Percentiles rank a stretch among this genome's conserved stretches.
These are phyloP conservation scores for Sternarchorhynchus goeldii DNA, from an alignment of 2,797 vertebrate species.

Conservation along the genomic window DNA sequence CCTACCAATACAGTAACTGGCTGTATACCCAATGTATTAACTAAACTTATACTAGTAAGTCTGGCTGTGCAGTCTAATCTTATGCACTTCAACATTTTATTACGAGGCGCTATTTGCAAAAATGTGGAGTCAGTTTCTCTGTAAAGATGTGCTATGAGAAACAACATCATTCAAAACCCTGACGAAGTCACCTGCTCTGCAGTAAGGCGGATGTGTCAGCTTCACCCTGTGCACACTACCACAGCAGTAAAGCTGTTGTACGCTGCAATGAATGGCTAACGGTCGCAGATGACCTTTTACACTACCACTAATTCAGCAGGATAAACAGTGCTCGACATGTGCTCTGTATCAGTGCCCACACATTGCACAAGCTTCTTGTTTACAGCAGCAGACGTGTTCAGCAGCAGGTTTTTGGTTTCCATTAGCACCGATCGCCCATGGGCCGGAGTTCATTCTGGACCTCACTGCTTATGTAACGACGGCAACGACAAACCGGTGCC, in stretches of 20 bases:
- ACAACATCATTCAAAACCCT: constrained; percentile 7
- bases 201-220: constrained; percentile 15
- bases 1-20: neutral
- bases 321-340: neutral
- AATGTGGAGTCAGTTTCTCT: neutral
- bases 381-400: neutral
- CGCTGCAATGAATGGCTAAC: constrained; percentile 3
- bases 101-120: neutral
- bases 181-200: constrained; percentile 34
- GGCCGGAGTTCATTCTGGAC: neutral
- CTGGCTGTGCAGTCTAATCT: neutral
- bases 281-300: constrained; percentile 12
- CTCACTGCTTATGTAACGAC: constrained; percentile 33
- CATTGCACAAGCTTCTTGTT: constrained; percentile 23
- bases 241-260: constrained; percentile 10
- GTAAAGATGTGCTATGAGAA: constrained; percentile 11
- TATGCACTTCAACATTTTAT: constrained; percentile 5
- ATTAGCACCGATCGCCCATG: neutral
- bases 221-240: constrained; percentile 6
- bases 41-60: neutral
- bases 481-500: constrained; percentile 8
- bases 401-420: neutral
- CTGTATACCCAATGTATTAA: neutral
- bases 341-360: neutral
- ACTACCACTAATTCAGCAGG: constrained; percentile 3